These are phyloP conservation scores for Triops cancriformis DNA, from an alignment of 1,140 invertebrate genomes.

Conservation along the genomic window DNA sequence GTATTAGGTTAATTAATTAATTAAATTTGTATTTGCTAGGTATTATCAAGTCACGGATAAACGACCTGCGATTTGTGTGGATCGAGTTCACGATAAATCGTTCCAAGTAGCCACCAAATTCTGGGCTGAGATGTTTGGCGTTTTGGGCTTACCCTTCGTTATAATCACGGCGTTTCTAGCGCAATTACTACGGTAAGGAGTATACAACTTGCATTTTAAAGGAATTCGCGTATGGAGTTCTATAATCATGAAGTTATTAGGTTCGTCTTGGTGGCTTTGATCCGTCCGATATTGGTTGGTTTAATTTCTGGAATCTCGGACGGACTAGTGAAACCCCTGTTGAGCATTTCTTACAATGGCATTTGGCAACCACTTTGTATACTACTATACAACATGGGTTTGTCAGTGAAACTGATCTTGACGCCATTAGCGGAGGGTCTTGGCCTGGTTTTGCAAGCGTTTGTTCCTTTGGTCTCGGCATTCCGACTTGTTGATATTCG, in stretches of 20 bases:
- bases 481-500: slow-evolving; percentile 19
- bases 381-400: slow-evolving; percentile 13
- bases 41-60: slow-evolving; percentile 17
- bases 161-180: not conserved
- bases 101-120: not conserved
- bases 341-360: slow-evolving; percentile 11
- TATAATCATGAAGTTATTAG: not conserved
- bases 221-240: not conserved
- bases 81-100: not conserved
- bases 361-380: slow-evolving; percentile 9
- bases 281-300: not conserved
- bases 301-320: slow-evolving; percentile 17
- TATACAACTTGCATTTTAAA: not conserved
- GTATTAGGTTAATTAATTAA: not conserved
- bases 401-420: slow-evolving; percentile 13
- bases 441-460: not conserved
- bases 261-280: slow-evolving; percentile 6
- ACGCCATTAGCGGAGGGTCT: slow-evolving; percentile 1
- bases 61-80: not conserved
- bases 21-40: not conserved
- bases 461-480: slow-evolving; percentile 11
- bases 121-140: slow-evolving; percentile 11
- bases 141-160: slow-evolving; percentile 10
- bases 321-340: slow-evolving; percentile 15
- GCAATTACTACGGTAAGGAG: not conserved